These are phyloP conservation scores for Polydrusus tereticollis DNA, from an alignment of 2,888 invertebrate species.

Conservation along the genomic window DNA sequence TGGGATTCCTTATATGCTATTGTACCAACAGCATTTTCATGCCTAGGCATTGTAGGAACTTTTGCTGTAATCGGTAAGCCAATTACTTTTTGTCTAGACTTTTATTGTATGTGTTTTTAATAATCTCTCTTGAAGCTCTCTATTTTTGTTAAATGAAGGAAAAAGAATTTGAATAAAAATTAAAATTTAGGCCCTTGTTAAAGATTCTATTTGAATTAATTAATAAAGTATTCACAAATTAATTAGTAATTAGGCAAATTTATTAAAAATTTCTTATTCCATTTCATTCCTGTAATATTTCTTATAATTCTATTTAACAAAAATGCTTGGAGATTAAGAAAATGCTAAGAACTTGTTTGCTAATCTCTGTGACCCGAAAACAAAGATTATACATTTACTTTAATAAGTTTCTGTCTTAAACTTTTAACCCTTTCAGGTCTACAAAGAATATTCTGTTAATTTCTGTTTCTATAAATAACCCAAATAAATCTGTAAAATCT, in stretches of 20 bases:
- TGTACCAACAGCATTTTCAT: slow-evolving; percentile 74
- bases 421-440: no score
- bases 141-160: background rate
- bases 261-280: background rate
- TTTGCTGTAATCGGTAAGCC: slow-evolving; percentile 70
- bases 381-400: background rate
- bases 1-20: slow-evolving; percentile 78
- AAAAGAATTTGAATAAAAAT: slow-evolving; percentile 1
- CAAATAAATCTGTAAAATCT: no score
- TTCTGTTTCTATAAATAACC: no score
- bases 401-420: background rate
- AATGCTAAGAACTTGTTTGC: no score
- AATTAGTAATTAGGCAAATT: background rate
- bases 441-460: no score
- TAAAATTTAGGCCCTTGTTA: background rate
- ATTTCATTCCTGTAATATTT: background rate
- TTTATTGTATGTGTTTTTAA: background rate
- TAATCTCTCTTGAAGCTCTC: background rate
- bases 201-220: background rate
- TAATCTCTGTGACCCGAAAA: background rate
- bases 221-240: slow-evolving; percentile 7
- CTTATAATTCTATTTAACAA: background rate
- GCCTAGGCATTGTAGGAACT: slow-evolving; percentile 74
- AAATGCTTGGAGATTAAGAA: background rate
- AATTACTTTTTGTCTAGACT: background rate